Conservation (phyloP, 2,113 vertebrate species). For the Empidonax traillii region DNA sequence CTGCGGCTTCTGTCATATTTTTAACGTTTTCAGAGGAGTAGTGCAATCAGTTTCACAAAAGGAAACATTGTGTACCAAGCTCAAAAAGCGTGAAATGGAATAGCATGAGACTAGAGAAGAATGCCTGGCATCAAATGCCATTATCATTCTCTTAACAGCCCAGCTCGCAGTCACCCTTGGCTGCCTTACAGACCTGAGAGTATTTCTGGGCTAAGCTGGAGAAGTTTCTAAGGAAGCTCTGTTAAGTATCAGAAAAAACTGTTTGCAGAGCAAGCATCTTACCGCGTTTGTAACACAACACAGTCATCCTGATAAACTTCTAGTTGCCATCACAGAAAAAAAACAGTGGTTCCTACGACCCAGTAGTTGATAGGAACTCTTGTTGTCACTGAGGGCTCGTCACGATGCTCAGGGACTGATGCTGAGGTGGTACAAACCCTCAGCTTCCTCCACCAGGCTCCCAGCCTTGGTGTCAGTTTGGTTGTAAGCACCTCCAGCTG, state of each 20-base stretch:
- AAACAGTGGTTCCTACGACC: not conserved
- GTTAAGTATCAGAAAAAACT: not conserved
- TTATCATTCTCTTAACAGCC: not conserved
- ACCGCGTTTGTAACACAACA: not conserved
- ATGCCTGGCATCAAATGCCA: not conserved
- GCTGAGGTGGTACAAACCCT: not conserved
- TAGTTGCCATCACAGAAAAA: not conserved
- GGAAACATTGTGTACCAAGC: not conserved
- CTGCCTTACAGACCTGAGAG: not conserved
- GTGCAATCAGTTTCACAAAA: not conserved
- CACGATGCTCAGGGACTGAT: rapidly evolving
- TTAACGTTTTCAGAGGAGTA: not conserved
- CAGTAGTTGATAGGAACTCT: not conserved
- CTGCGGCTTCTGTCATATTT: not conserved
- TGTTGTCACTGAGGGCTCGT: not conserved
- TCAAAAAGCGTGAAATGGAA: not conserved
- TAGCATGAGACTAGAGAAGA: not conserved
- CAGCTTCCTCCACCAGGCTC: not conserved
- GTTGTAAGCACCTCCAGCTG: not conserved
- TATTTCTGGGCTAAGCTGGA: not conserved
- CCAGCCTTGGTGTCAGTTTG: not conserved
- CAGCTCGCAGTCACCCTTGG: not conserved
- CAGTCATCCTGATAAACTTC: not conserved
- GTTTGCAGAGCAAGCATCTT: not conserved
- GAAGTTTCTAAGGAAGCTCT: not conserved